Percentiles rank a stretch among this genome's conserved stretches.
phyloP scores from a whole-genome alignment of 2,797 vertebrate genomes.

The Picus viridis region DNA sequence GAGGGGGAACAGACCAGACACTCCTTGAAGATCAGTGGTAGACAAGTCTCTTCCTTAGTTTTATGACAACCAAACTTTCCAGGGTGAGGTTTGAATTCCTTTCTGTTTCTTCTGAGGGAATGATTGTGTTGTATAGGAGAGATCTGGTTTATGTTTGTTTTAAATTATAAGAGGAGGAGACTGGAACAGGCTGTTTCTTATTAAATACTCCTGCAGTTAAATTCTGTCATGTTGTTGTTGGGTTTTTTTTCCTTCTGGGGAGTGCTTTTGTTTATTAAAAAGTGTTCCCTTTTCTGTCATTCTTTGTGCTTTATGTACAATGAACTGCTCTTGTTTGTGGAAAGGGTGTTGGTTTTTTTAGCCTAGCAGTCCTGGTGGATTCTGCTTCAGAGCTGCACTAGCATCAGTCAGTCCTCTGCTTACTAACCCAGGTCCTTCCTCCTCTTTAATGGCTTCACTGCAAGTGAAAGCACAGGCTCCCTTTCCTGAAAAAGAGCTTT shows the following conservation, averaged over 20 bases:
- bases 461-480: not conserved
- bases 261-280: constrained; percentile 51
- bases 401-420: not conserved
- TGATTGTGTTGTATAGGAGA: not conserved
- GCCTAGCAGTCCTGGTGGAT: not conserved
- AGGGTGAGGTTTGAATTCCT: constrained; percentile 16
- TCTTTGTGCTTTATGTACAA: constrained; percentile 12
- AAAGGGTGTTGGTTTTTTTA: not conserved
- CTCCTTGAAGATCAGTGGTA: not conserved
- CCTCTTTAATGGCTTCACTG: not conserved
- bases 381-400: not conserved
- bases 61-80: not conserved
- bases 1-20: not conserved
- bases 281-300: constrained; percentile 3
- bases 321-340: not conserved
- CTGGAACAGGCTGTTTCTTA: constrained; percentile 38
- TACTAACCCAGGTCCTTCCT: fast-evolving
- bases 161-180: constrained; percentile 57
- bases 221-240: not conserved
- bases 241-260: not conserved
- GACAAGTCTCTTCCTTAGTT: not conserved
- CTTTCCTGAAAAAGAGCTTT: not conserved
- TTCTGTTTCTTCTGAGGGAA: not conserved
- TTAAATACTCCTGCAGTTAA: constrained; percentile 40
- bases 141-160: constrained; percentile 57